Conservation (phyloP, 2,113 vertebrate species). For the Arizona elegans region DNA sequence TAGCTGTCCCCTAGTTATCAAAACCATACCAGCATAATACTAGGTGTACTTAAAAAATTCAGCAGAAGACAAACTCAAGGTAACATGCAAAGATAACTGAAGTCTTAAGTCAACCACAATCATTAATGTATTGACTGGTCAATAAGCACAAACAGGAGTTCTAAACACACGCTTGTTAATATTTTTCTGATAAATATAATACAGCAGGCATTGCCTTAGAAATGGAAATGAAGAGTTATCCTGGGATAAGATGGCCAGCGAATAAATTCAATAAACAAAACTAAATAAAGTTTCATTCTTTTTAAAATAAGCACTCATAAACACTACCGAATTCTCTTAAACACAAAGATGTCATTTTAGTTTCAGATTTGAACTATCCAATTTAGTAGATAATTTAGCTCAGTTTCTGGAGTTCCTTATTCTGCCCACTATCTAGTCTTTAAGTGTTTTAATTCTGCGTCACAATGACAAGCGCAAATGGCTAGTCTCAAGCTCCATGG, state of each 20-base stretch:
- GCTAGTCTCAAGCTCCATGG: neutral
- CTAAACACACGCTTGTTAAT: neutral
- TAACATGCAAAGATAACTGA: neutral
- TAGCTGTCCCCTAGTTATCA: neutral
- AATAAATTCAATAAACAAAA: neutral
- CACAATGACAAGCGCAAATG: neutral
- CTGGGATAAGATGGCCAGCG: neutral
- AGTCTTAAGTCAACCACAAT: neutral
- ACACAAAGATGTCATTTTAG: neutral
- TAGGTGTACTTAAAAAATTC: neutral
- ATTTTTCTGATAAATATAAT: neutral
- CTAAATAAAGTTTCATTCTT: neutral
- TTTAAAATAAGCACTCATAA: neutral
- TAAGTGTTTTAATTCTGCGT: neutral
- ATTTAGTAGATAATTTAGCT: neutral
- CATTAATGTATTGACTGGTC: neutral
- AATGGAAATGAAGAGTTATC: neutral
- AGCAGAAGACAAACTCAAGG: neutral
- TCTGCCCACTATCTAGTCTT: neutral
- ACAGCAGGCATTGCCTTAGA: neutral
- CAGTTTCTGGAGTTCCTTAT: neutral
- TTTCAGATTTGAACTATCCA: neutral
- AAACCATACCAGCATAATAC: neutral
- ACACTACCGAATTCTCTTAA: neutral
- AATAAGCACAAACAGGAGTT: neutral